Evolutionary conservation across 2,113 vertebrate species (phyloP).

Genomic region (Macquaria australasica): DNA sequence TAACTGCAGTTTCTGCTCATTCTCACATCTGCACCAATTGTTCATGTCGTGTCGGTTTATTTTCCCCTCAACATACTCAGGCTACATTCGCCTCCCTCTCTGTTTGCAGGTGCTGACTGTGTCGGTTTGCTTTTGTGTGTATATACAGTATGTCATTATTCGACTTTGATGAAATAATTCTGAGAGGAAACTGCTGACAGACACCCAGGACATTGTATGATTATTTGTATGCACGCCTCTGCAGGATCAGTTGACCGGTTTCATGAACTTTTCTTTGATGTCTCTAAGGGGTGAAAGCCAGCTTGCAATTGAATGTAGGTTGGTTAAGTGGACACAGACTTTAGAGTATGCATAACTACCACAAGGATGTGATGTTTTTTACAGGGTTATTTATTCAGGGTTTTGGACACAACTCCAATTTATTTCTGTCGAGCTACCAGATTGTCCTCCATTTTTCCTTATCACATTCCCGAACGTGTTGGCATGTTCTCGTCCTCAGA

Average conservation of each 20-base stretch:
- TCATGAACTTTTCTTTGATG: conserved; percentile 3
- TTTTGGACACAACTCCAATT: conserved; percentile 25
- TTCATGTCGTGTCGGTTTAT: conserved; percentile 12
- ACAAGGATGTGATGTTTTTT: conserved; percentile 31
- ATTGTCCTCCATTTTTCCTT: background rate
- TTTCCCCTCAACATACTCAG: conserved; percentile 27
- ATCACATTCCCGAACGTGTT: conserved; percentile 62
- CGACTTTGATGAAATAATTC: conserved; percentile 23
- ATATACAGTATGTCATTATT: conserved; percentile 51
- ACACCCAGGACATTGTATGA: conserved; percentile 6
- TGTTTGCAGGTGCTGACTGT: conserved; percentile 55
- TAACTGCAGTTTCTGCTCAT: conserved; percentile 37
- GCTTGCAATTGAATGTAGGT: conserved; percentile 20
- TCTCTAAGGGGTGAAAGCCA: conserved; percentile 1
- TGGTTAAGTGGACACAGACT: conserved; percentile 18
- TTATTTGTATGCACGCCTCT: conserved; percentile 22
- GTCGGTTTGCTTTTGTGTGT: conserved; percentile 61
- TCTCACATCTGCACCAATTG: conserved; percentile 29
- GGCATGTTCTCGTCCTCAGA: conserved; percentile 24
- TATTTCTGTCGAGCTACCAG: background rate
- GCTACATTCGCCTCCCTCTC: conserved; percentile 24
- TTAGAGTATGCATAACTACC: conserved; percentile 11
- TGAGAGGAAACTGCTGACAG: conserved; percentile 28
- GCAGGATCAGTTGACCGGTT: background rate
- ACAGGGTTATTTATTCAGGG: conserved; percentile 60